A percentile compares a stretch with the other conserved stretches of the same genome.
Evolutionary conservation across 2,888 invertebrate genomes (phyloP).

Genomic region (Fragum fragum): DNA sequence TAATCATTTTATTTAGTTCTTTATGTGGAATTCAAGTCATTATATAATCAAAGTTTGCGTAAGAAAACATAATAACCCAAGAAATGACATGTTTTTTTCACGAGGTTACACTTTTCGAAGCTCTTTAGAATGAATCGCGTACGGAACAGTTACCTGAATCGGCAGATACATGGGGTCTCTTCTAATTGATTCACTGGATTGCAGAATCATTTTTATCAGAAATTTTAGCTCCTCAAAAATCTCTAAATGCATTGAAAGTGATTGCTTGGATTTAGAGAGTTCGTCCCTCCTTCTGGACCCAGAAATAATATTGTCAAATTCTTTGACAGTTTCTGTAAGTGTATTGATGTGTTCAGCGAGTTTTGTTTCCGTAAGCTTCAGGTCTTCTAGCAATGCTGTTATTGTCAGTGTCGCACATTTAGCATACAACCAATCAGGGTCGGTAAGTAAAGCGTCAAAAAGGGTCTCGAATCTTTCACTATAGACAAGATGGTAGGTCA

Average conservation of each 20-base stretch:
- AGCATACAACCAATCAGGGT: conserved; percentile 98
- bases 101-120: too few species aligned
- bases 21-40: too few species aligned
- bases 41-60: too few species aligned
- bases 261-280: conserved; percentile 28
- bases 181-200: conserved; percentile 71
- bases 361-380: conserved; percentile 85
- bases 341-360: conserved; percentile 33
- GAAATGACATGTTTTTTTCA: too few species aligned
- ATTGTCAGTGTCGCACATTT: conserved; percentile 97
- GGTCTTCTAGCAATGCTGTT: conserved; percentile 97
- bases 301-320: conserved; percentile 13
- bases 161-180: conserved; percentile 65
- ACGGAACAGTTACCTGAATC: conserved; percentile 34
- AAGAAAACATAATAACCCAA: too few species aligned
- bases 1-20: too few species aligned
- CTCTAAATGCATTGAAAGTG: conserved; percentile 47
- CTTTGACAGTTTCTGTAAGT: conserved; percentile 24
- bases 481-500: conserved; percentile 76
- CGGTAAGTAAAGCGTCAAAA: conserved; percentile 96
- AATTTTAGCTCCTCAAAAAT: conserved; percentile 64
- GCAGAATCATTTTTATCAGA: conserved; percentile 68
- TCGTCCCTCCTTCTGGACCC: conserved; percentile 16
- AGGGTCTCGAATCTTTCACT: conserved; percentile 86
- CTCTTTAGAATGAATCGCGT: too few species aligned